A percentile compares a stretch with the other conserved stretches of the same genome.
phyloP scores from a whole-genome alignment of 2,113 vertebrate genomes.

The Recurvirostra avosetta region DNA sequence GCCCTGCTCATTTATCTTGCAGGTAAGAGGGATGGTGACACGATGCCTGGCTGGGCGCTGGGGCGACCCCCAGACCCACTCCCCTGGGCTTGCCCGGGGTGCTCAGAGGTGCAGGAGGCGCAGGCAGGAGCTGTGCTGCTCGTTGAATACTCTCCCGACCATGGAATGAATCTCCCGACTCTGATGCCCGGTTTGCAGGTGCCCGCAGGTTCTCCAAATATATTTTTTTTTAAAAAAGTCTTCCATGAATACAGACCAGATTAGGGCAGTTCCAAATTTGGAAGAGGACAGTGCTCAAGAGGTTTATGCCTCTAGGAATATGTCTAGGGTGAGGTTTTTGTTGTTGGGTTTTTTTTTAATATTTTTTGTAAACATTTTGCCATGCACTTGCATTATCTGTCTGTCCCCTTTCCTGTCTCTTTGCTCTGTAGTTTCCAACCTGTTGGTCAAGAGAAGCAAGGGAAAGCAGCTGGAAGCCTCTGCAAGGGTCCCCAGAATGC shows the following conservation, averaged over 20 bases:
- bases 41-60: fast-evolving
- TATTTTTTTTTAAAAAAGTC: neutral
- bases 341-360: too few species aligned
- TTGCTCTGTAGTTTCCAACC: neutral
- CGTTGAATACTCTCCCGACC: fast-evolving
- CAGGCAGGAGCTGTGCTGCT: neutral
- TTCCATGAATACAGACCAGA: fast-evolving
- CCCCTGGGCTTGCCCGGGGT: neutral
- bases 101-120: too few species aligned
- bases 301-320: neutral
- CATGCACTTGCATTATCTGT: neutral
- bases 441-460: neutral
- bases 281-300: neutral
- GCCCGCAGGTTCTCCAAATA: neutral
- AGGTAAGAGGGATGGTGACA: neutral
- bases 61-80: fast-evolving
- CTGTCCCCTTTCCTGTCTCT: neutral
- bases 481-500: fast-evolving
- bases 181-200: neutral
- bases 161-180: fast-evolving
- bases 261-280: neutral
- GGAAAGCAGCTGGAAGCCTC: neutral
- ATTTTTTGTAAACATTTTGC: neutral
- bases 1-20: neutral
- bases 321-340: neutral